These are phyloP conservation scores for Harlomillsia oculata DNA, from an alignment of 1,140 invertebrate species.

Conservation along the genomic window DNA sequence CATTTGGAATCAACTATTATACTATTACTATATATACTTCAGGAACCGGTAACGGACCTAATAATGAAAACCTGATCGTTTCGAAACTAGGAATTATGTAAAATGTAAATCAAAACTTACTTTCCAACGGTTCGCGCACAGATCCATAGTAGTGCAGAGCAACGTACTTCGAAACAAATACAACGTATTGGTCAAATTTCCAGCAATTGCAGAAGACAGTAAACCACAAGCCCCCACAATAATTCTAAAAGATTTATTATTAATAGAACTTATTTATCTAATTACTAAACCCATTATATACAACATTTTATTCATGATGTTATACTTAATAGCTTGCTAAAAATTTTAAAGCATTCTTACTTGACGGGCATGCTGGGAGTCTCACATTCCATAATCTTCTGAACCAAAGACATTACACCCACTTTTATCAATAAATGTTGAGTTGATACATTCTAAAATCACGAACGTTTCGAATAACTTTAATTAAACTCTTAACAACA, in stretches of 20 bases:
- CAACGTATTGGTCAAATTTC: conserved; percentile 50
- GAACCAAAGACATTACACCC: background rate
- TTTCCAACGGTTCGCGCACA: conserved; percentile 55
- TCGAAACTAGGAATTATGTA: background rate
- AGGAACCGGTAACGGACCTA: background rate
- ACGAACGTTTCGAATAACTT: no score
- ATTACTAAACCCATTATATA: no score
- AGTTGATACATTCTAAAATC: no score
- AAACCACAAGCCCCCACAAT: conserved; percentile 21
- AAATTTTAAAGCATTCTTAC: conserved; percentile 40
- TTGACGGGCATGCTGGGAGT: conserved; percentile 47
- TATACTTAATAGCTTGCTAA: background rate
- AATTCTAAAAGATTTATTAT: conserved; percentile 12
- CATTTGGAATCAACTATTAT: background rate
- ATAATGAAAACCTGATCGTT: background rate
- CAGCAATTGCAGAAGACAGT: conserved; percentile 9
- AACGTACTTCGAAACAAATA: conserved; percentile 60
- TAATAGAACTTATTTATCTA: no score
- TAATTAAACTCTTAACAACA: no score
- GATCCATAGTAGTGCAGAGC: conserved; percentile 55
- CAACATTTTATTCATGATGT: background rate
- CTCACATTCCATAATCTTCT: conserved; percentile 23
- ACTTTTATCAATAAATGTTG: conserved; percentile 3
- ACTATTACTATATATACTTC: background rate
- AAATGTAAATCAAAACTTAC: conserved; percentile 45